These are phyloP conservation scores for Nothura maculosa DNA, from an alignment of 2,797 vertebrate species.

Conservation along the genomic window DNA sequence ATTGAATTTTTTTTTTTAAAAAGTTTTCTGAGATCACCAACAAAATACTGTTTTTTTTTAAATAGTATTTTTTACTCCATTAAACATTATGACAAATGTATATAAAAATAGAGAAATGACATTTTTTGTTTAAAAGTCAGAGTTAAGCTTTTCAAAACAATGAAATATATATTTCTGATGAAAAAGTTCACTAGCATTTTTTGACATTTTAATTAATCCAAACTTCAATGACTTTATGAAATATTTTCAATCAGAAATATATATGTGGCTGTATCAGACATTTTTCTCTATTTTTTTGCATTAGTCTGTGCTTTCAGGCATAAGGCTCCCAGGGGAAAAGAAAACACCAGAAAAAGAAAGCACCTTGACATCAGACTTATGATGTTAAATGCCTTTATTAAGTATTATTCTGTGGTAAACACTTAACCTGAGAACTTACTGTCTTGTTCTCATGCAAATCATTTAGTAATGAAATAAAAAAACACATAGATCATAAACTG, in stretches of 20 bases:
- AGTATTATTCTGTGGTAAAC: too few species aligned
- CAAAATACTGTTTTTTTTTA: background rate
- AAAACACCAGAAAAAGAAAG: background rate
- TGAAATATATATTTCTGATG: background rate
- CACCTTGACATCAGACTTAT: too few species aligned
- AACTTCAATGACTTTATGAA: background rate
- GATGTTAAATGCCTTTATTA: too few species aligned
- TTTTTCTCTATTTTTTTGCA: background rate
- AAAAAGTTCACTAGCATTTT: background rate
- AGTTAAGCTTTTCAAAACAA: background rate
- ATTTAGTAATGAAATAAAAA: too few species aligned
- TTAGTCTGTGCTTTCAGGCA: background rate
- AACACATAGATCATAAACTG: too few species aligned
- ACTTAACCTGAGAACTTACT: too few species aligned
- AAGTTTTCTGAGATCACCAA: background rate
- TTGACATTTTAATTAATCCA: background rate
- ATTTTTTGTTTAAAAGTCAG: background rate
- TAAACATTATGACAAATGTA: background rate
- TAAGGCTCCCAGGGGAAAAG: fast-evolving
- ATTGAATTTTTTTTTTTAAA: too few species aligned
- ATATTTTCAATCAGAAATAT: background rate
- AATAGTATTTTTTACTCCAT: background rate
- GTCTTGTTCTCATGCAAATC: too few species aligned
- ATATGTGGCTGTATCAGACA: background rate
- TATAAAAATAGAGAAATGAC: background rate